Evolutionary conservation across 2,888 invertebrate species (phyloP), one percentile per base, ranked within the genome.

Genomic region (Empis livida): DNA sequence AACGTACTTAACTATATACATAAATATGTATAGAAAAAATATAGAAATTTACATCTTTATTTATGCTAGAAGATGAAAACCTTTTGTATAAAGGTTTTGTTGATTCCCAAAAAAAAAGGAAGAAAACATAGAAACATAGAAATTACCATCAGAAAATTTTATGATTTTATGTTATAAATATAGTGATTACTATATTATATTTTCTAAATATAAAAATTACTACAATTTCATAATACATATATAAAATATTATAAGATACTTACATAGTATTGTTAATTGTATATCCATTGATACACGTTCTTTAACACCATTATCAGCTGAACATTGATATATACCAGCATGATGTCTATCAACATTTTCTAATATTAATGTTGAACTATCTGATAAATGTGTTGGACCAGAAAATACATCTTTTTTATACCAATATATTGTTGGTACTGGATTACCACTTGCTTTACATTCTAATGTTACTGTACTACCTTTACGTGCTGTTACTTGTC

Each of bases 381-480:
- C 71, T 23, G 71, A 67, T 14, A 71, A 61, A 59, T 72, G 71
- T 37, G 68, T 67, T 35, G 68, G 64, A 2, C 67, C 65, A 16
- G 68, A 64, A 53, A 65, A 68, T 35, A 67, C 61, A 43, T 68
- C 68, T 53, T 79, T 73, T 60, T 80, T 78, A 49, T 78, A 78
- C 83, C 83, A 83, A 11, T 73, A 74, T 49, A 83, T 81, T n/a
- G 72, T 76, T 0, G 83, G 83, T 17, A 81, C 80, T 0, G 83
- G 83, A 65, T 83, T 83, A 9, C 83, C 83, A 1, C 80, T 76
- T 0, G 82, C 82, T 50, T 80, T 71, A 58, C 83, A 83, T 64
- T 82, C 80, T 30, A 83, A 67, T 42, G 81, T 80, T 1, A 81
- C 78, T 0, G 80, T 77, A 31, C 79, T 79, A 1, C 80, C 82